Evolutionary conservation across 2,113 vertebrate species (phyloP).

Genomic region (Apodemus sylvaticus): DNA sequence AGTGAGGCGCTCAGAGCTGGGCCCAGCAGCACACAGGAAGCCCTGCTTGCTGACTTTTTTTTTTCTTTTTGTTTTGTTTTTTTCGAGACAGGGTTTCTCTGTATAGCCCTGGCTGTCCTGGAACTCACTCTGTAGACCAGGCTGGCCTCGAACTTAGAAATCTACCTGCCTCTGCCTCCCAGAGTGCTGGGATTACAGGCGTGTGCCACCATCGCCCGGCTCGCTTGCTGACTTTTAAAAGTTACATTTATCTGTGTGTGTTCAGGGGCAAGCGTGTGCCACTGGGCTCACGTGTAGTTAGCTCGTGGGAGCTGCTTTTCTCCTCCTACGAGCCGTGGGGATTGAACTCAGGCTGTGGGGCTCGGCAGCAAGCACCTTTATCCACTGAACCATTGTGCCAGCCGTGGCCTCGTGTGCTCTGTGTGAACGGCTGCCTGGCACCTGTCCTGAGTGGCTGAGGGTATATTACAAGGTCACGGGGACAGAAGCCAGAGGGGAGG

Average conservation of each 20-base stretch:
- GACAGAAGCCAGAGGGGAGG: not conserved
- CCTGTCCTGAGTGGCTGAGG: not conserved
- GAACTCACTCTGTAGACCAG: too few relatives aligned
- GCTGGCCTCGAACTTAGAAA: too few relatives aligned
- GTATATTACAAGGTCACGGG: not conserved
- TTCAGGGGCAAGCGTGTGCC: not conserved
- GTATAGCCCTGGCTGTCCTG: too few relatives aligned
- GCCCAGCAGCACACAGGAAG: not conserved
- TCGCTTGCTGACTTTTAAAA: too few relatives aligned
- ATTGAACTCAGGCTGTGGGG: not conserved
- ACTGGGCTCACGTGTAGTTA: not conserved
- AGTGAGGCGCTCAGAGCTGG: not conserved
- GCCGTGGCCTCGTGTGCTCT: not conserved
- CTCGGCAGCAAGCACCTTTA: not conserved
- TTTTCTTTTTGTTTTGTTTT: too few relatives aligned
- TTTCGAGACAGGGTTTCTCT: too few relatives aligned
- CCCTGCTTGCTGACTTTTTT: not conserved
- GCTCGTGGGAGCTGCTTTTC: not conserved
- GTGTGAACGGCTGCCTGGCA: not conserved
- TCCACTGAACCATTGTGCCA: too few relatives aligned
- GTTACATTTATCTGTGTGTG: not conserved
- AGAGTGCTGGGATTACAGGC: too few relatives aligned
- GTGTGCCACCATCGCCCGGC: too few relatives aligned
- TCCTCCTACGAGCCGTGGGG: not conserved
- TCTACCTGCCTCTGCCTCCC: too few relatives aligned